These are phyloP conservation scores for Peromyscus nudipes DNA, from an alignment of 2,797 vertebrate species.

Conservation along the genomic window DNA sequence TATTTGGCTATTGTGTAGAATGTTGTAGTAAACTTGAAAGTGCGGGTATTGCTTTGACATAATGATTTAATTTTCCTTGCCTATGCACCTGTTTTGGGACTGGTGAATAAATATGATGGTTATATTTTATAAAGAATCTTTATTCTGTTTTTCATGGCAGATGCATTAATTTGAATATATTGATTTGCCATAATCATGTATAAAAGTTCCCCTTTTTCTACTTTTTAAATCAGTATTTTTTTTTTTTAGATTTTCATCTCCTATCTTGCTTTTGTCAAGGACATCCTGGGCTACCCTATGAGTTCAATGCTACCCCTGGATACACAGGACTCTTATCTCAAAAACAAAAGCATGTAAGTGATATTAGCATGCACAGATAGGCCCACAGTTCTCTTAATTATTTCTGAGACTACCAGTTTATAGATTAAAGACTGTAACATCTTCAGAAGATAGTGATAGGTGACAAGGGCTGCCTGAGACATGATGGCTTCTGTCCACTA, in stretches of 20 bases:
- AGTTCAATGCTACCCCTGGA: not conserved
- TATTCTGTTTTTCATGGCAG: not conserved
- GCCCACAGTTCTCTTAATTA: not conserved
- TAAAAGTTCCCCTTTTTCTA: too few relatives aligned
- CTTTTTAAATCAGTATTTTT: not conserved
- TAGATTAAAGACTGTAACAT: not conserved
- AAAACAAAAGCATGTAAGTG: not conserved
- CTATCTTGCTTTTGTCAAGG: not conserved
- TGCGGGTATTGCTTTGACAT: not conserved
- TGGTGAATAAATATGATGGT: not conserved
- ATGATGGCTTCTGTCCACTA: not conserved
- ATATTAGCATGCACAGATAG: not conserved
- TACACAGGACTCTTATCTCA: not conserved
- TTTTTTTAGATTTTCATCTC: not conserved
- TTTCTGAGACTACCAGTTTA: not conserved
- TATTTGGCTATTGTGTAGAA: not conserved
- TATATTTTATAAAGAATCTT: not conserved
- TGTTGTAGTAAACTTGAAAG: not conserved
- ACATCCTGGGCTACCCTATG: not conserved
- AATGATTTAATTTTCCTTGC: not conserved
- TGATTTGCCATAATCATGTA: not conserved
- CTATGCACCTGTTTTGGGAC: not conserved
- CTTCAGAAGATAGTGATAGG: slow-evolving; percentile 22
- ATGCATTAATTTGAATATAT: not conserved
- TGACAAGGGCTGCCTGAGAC: not conserved